Evolutionary conservation across 2,113 vertebrate species (phyloP), one percentile per base, ranked within the genome.

Genomic region (Phrynocephalus versicolor): DNA sequence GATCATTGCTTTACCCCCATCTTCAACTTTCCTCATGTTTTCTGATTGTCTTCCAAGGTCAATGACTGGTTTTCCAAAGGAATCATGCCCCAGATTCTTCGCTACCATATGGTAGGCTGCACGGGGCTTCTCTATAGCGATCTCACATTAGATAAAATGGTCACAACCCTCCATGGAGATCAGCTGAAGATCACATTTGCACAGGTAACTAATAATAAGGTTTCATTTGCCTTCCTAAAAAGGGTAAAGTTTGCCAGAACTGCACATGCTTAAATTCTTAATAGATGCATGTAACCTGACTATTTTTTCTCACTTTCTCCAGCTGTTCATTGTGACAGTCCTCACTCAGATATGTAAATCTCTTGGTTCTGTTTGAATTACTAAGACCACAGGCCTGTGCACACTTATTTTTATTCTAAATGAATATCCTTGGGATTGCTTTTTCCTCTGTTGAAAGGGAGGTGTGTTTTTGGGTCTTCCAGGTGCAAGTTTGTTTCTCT

Each of bases 41-140:
- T 18, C 14, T 62, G 1, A 78, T 82, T 65, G 70, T 62, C 84
- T 1, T 89, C 86, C 25, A 93, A 98, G 98, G 12, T 96, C 10
- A 91, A 73, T 39, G 82, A 93, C 0, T 95, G 97, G 96, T 4
- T 21, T 78, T 72, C 81, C 3, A 88, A 77, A 18, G 94, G 93
- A 0, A 23, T 94, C 23, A 88, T 97, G 92, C 71, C 93, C 27
- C 90, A 97, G 13, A n/a, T 99, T 35, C 88, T 98, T 7, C 94
- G 97, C 10, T 95, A 97, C 83, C 98, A 99, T 21, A 88, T 99
- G 3, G 96, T 99, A 8, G 93, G 94, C 62, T 98, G 98, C 95
- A 95, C 96, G 39, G 96, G 82, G 8, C 94, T 99, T 33, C 73
- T 96, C 65, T 95, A 96, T 5, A 93, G 89, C 0, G 96, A 97